A percentile compares a stretch with the other conserved stretches of the same genome.
Conservation (phyloP, 2,797 vertebrate species). For the Coluber constrictor region DNA sequence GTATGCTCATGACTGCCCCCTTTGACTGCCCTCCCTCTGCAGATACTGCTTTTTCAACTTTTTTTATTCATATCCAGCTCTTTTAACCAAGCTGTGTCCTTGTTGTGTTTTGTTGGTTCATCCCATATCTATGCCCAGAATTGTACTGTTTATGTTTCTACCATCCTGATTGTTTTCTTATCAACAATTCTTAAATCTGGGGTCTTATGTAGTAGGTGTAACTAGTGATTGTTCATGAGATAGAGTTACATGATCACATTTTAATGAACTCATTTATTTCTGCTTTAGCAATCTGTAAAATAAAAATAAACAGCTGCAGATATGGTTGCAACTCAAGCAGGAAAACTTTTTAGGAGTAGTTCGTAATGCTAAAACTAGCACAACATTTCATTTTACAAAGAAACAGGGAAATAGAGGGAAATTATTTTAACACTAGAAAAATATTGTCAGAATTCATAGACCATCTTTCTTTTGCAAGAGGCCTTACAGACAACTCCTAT, state of each 20-base stretch:
- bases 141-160: too few relatives aligned
- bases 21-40: too few relatives aligned
- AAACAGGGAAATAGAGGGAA: neutral
- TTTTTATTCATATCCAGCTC: too few relatives aligned
- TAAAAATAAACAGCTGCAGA: neutral
- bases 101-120: too few relatives aligned
- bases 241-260: neutral
- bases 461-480: neutral
- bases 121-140: too few relatives aligned
- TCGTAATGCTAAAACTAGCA: neutral
- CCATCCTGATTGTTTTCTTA: too few relatives aligned
- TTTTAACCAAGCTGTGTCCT: too few relatives aligned
- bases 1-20: too few relatives aligned
- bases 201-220: too few relatives aligned
- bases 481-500: neutral
- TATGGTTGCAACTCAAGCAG: neutral
- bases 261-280: neutral
- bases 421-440: neutral
- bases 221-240: neutral
- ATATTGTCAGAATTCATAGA: neutral
- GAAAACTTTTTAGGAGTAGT: neutral
- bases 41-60: too few relatives aligned
- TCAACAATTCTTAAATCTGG: too few relatives aligned
- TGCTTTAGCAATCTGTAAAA: neutral
- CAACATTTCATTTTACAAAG: neutral